Evolutionary conservation across 2,888 invertebrate genomes (phyloP), one percentile per base, ranked within the genome.

Genomic region (Caenorhabditis becei): DNA sequence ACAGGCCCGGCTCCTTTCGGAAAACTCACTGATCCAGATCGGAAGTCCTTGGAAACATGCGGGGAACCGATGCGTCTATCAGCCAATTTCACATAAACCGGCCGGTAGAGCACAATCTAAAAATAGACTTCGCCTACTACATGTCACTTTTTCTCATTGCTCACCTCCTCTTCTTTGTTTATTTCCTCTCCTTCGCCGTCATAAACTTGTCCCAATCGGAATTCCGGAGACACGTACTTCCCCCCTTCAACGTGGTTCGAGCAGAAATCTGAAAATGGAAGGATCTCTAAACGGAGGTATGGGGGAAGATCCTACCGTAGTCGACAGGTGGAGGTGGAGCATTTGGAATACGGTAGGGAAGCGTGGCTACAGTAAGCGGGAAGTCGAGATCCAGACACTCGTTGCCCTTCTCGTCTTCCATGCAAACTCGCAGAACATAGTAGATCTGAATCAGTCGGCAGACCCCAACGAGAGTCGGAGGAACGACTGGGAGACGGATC

Each of bases 241-340:
- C 95, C 95, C 14, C 95, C 95, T 91, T 95, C 95, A 0, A 95
- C 94, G 87, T 94, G 94, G 58, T 94, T 94, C 74, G 93, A 94
- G 28, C 94, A 94, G 77, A 94, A 94, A 89, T 94, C 95, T 95
- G 91, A 4, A 92, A 78, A n/a, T n/a, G n/a, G n/a, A n/a, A n/a
- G n/a, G n/a, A n/a, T n/a, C n/a, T 10, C 0, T 53, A 18, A 41
- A 16, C 14, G 44, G 23, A 58, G n/a, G n/a, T n/a, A 35, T 32
- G 3, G 20, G 49, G 5, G 1, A 28, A 18, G 7, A 23, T 65
- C 2, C 8, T 72, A 91, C 91, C 91, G 77, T 91, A 90, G 49
- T 89, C 88, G 2, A 91, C 83, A 10, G 86, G 82, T 26, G 89
- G 89, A 18, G 91, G 91, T 3, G 91, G 91, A 1, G 84, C 79